Evolutionary conservation across 2,888 invertebrate species (phyloP), one percentile per base, ranked within the genome.

Genomic region (Lumbricus terrestris): DNA sequence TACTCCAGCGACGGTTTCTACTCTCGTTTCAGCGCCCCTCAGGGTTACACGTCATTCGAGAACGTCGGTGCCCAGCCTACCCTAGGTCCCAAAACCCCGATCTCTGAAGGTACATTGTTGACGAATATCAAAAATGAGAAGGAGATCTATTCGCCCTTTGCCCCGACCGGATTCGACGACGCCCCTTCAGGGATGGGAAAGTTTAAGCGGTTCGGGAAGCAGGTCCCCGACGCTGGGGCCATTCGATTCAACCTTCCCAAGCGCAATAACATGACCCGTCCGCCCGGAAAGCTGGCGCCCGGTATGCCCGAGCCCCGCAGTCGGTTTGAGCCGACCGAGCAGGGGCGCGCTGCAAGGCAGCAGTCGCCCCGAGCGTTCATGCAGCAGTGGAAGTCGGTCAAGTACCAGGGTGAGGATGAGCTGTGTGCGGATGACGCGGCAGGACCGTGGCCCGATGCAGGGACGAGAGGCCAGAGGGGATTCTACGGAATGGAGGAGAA

Each of bases 211-310:
- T 37, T 35, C 6, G 37, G 35, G 18, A 91, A 90, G 82, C 91
- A 89, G 47, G 90, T 94, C 34, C 94, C 94, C 29, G 94, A 94
- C 47, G 91, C 94, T 29, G 93, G 93, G 88, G 94, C 94, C 11
- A 94, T 95, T 37, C 92, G 94, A 42, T 95, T 95, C 91, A 93
- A 94, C 90, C 92, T 95, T 13, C 94, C 94, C 33, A 94, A 94
- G 89, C 93, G 96, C 93, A 92, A 97, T 97, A 97, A 88, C 38
- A 88, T 92, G n/a, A 35, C 85, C 85, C 37, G 35, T 85, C 35
- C 37, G 1, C 34, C 18, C 5, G 35, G 35, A 20, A 85, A 37
- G 85, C 85, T 11, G 13, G 37, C 23, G 35, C 37, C 35, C 2
- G 35, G 85, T 6, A 35, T 23, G 34, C 85, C 34, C 34, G 85